phyloP scores from a whole-genome alignment of 2,113 vertebrate genomes.

The Hyla sarda region DNA sequence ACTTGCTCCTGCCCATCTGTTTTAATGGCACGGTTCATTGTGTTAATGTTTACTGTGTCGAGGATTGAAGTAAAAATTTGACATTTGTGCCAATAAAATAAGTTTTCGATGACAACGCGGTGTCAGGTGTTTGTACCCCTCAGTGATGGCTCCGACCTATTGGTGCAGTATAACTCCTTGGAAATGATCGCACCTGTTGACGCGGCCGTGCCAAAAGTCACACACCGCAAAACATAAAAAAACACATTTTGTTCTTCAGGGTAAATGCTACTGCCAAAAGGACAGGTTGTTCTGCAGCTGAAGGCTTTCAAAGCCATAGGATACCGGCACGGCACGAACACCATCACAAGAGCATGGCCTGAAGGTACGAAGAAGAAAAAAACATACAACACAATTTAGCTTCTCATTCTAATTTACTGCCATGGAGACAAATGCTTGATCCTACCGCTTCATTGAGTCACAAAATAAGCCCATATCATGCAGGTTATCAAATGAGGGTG shows the following conservation, averaged over 20 bases:
- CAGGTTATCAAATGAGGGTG: background rate
- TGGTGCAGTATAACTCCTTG: background rate
- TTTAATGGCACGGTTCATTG: constrained; percentile 36
- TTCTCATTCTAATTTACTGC: constrained; percentile 42
- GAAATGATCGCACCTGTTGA: constrained; percentile 48
- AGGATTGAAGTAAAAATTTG: background rate
- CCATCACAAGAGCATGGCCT: constrained; percentile 9
- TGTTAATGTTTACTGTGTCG: constrained; percentile 29
- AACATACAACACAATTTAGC: background rate
- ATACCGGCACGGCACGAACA: constrained; percentile 7
- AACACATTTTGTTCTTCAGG: constrained; percentile 49
- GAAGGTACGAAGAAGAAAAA: background rate
- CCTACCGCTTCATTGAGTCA: background rate
- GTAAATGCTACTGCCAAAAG: constrained; percentile 47
- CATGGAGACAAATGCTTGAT: constrained; percentile 12
- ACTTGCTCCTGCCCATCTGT: constrained; percentile 44
- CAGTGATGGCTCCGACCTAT: background rate
- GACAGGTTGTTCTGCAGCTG: constrained; percentile 56
- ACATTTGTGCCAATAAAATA: constrained; percentile 5
- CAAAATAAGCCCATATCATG: background rate
- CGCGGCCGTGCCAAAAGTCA: constrained; percentile 42
- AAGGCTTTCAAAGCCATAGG: constrained; percentile 47
- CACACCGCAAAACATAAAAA: constrained; percentile 31
- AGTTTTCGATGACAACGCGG: constrained; percentile 29
- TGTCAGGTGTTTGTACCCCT: constrained; percentile 9